phyloP scores from a whole-genome alignment of 2,797 vertebrate species.

The Labeo calbasu region DNA sequence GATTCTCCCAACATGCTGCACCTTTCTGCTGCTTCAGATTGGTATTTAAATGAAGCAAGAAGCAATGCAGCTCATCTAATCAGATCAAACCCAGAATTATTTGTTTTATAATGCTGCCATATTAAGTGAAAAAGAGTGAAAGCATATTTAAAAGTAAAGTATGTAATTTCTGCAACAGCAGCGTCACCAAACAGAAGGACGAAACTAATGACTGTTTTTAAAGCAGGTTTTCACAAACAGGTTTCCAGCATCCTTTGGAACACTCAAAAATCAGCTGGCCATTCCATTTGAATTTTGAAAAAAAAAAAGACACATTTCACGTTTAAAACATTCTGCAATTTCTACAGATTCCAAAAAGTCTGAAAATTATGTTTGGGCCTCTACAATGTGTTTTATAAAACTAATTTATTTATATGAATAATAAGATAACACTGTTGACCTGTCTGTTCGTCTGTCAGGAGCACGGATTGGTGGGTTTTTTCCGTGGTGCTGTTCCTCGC shows the following conservation, averaged over 20 bases:
- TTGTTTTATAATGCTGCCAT: too few relatives aligned
- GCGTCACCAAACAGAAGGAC: not conserved
- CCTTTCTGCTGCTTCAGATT: not conserved
- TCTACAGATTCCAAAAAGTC: too few relatives aligned
- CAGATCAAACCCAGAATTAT: too few relatives aligned
- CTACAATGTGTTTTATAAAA: too few relatives aligned
- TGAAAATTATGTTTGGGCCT: too few relatives aligned
- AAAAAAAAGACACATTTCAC: not conserved
- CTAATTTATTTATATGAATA: too few relatives aligned
- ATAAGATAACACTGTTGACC: too few relatives aligned
- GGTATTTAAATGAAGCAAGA: not conserved
- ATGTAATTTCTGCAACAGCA: not conserved
- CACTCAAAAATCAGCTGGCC: not conserved
- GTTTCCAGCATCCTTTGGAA: not conserved
- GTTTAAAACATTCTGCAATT: too few relatives aligned
- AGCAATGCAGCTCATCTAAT: not conserved
- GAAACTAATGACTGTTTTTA: not conserved
- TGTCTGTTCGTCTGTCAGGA: slow-evolving; percentile 71
- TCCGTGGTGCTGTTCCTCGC: slow-evolving; percentile 88
- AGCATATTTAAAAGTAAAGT: not conserved
- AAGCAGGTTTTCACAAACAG: too few relatives aligned
- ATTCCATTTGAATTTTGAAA: not conserved
- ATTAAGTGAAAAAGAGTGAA: too few relatives aligned
- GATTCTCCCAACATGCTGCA: not conserved
- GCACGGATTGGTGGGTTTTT: slow-evolving; percentile 87